Evolutionary conservation across 1,140 invertebrate genomes (phyloP).

Genomic region (Lordiphosa mommai): DNA sequence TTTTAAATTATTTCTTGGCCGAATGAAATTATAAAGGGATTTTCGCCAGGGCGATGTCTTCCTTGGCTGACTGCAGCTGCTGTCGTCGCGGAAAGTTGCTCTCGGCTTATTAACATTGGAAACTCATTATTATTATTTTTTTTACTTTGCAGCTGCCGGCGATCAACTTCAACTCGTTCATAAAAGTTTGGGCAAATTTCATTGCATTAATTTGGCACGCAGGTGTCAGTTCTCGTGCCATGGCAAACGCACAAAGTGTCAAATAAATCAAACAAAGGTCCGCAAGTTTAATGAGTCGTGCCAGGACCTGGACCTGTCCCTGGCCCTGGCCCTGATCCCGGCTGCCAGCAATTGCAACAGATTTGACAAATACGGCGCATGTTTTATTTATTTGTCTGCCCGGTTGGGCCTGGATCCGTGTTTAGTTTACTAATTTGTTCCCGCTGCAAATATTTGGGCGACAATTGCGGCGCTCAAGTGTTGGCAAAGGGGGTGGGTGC

Average conservation of each 20-base stretch:
- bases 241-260: slow-evolving; percentile 38
- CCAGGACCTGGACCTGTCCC: slow-evolving; percentile 15
- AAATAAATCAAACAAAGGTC: slow-evolving; percentile 47
- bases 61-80: slow-evolving; percentile 34
- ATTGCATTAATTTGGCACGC: slow-evolving; percentile 68
- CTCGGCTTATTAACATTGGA: slow-evolving; percentile 72
- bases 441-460: slow-evolving; percentile 67
- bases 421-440: slow-evolving; percentile 67
- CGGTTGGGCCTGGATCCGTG: slow-evolving; percentile 13
- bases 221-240: slow-evolving; percentile 53
- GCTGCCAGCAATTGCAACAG: slow-evolving; percentile 50
- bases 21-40: slow-evolving; percentile 74
- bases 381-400: slow-evolving; percentile 41
- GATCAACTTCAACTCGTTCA: slow-evolving; percentile 57
- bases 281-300: slow-evolving; percentile 55
- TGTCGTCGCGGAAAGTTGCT: slow-evolving; percentile 37
- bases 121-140: slow-evolving; percentile 72
- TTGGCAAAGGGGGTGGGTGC: slow-evolving; percentile 1
- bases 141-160: not conserved
- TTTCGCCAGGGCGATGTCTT: slow-evolving; percentile 24
- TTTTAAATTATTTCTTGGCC: slow-evolving; percentile 70
- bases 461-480: slow-evolving; percentile 66
- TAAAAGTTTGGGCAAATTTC: slow-evolving; percentile 65
- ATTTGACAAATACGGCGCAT: slow-evolving; percentile 67
- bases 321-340: slow-evolving; percentile 6